Evolutionary conservation across 1,140 invertebrate species (phyloP).

Genomic region (Temnothorax nylanderi): DNA sequence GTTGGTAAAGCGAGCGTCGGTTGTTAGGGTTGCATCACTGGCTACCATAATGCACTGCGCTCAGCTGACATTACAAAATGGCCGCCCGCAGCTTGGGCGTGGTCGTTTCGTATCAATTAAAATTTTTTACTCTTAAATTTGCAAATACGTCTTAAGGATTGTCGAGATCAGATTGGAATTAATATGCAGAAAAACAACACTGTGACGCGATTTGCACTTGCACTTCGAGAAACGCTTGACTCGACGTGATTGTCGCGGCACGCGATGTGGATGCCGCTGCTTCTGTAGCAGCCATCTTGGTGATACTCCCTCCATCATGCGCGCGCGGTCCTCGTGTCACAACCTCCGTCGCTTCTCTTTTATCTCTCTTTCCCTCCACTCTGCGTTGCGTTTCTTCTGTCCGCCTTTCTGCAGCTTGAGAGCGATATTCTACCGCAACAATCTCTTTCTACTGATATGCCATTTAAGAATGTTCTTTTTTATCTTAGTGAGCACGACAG

Average conservation of each 20-base stretch:
- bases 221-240: conserved; percentile 62
- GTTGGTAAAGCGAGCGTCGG: conserved; percentile 63
- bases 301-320: conserved; percentile 74
- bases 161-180: conserved; percentile 53
- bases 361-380: conserved; percentile 18
- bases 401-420: conserved; percentile 54
- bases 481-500: not conserved
- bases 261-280: conserved; percentile 75
- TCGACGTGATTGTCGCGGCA: conserved; percentile 60
- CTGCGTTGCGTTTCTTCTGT: conserved; percentile 18
- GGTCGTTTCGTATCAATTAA: conserved; percentile 73
- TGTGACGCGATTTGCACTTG: conserved; percentile 63
- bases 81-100: conserved; percentile 83
- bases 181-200: conserved; percentile 68
- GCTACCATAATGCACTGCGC: conserved; percentile 79
- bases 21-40: conserved; percentile 76
- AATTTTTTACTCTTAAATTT: conserved; percentile 36
- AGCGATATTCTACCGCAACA: conserved; percentile 24
- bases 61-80: conserved; percentile 80
- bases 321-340: conserved; percentile 76
- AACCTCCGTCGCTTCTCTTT: conserved; percentile 62
- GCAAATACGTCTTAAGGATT: conserved; percentile 60
- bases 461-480: conserved; percentile 60
- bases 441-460: conserved; percentile 42
- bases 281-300: conserved; percentile 82